phyloP scores from a whole-genome alignment of 2,113 vertebrate species.

The Maccullochella peelii region DNA sequence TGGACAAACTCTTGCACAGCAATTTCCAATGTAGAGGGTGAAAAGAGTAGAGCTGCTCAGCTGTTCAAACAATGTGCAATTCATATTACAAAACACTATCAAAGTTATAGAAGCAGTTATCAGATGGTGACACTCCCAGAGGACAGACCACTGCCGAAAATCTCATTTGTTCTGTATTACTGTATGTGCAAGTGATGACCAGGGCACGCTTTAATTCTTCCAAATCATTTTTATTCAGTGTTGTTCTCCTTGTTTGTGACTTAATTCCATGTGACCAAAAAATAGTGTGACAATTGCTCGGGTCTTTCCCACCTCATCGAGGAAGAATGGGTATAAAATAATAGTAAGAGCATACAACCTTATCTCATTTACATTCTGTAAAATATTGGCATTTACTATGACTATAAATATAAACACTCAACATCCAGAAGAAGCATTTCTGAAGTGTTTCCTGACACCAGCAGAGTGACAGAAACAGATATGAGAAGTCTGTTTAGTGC shows the following conservation, averaged over 20 bases:
- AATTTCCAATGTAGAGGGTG: neutral
- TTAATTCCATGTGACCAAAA: slow-evolving; percentile 72
- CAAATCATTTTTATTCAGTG: slow-evolving; percentile 83
- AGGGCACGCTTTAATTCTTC: slow-evolving; percentile 53
- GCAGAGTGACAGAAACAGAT: slow-evolving; percentile 38
- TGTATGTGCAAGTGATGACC: slow-evolving; percentile 26
- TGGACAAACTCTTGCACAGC: neutral
- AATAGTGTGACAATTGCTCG: slow-evolving; percentile 59
- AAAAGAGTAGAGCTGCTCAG: neutral
- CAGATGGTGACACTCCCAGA: too few species aligned
- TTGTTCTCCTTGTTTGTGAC: slow-evolving; percentile 68
- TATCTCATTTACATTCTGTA: slow-evolving; percentile 73
- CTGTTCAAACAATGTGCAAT: neutral
- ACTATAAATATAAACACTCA: slow-evolving; percentile 81
- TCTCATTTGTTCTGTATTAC: neutral
- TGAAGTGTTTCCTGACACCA: slow-evolving; percentile 67
- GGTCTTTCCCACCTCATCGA: slow-evolving; percentile 53
- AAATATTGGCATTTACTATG: slow-evolving; percentile 80
- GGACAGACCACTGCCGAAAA: neutral
- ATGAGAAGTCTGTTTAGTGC: slow-evolving; percentile 55
- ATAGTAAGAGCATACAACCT: slow-evolving; percentile 70
- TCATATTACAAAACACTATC: neutral
- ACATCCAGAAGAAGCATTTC: slow-evolving; percentile 75
- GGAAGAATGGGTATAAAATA: slow-evolving; percentile 80
- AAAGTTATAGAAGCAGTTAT: neutral